phyloP scores from a whole-genome alignment of 2,888 invertebrate genomes.

The Diachrysia chrysitis region DNA sequence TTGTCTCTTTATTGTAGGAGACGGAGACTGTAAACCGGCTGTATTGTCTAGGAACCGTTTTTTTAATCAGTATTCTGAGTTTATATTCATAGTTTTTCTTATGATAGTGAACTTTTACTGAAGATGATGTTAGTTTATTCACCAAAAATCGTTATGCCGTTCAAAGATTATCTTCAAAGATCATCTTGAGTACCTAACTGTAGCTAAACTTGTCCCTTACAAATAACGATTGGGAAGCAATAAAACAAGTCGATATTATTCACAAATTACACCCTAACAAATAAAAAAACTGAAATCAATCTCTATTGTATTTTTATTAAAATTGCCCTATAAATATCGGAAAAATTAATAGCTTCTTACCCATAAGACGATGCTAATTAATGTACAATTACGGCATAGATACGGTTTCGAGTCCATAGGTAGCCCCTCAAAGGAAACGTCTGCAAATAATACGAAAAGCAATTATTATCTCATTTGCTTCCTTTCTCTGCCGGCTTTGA shows the following conservation, averaged over 20 bases:
- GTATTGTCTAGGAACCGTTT: conserved; percentile 29
- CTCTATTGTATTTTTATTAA: conserved; percentile 29
- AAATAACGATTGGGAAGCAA: no score
- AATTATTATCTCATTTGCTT: conserved; percentile 84
- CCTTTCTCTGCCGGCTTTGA: conserved; percentile 76
- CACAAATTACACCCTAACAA: not conserved
- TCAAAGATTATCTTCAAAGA: not conserved
- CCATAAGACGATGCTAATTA: conserved; percentile 69
- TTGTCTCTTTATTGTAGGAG: conserved; percentile 47
- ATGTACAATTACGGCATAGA: conserved; percentile 66
- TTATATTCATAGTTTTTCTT: not conserved
- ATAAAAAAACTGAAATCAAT: not conserved
- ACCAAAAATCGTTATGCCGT: not conserved
- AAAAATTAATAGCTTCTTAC: conserved; percentile 31
- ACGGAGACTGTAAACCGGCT: conserved; percentile 12
- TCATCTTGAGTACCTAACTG: no score
- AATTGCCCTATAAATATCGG: conserved; percentile 16
- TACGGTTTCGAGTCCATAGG: conserved; percentile 53
- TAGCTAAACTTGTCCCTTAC: no score
- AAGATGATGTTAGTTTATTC: not conserved
- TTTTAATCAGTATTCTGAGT: not conserved
- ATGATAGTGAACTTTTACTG: not conserved
- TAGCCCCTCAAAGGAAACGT: conserved; percentile 70
- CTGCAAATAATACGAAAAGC: conserved; percentile 78
- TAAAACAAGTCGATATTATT: not conserved